Percentiles rank a stretch among this genome's conserved stretches.
Conservation (phyloP, 2,797 vertebrate genomes). For the Mionectes olivaceus region DNA sequence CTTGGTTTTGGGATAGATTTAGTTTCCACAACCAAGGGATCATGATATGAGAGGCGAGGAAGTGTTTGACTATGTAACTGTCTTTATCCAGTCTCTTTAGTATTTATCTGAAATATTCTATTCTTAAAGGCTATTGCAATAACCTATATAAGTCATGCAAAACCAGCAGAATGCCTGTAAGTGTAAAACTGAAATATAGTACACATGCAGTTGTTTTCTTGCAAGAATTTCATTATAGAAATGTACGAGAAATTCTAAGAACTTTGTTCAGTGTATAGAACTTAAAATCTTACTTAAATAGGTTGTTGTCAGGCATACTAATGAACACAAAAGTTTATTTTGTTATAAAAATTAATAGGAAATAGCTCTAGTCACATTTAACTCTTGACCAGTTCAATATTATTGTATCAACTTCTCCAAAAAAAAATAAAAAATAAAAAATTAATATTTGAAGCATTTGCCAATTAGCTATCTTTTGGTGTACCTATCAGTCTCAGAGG, state of each 20-base stretch:
- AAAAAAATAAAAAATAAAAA: neutral
- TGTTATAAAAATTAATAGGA: neutral
- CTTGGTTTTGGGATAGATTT: neutral
- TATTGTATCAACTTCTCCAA: neutral
- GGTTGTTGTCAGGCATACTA: neutral
- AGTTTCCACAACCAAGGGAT: neutral
- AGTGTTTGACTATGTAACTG: neutral
- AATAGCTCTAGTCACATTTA: neutral
- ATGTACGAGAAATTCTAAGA: slow-evolving; percentile 51
- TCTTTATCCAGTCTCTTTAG: neutral
- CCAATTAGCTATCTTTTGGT: neutral
- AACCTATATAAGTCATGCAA: neutral
- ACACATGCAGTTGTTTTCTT: neutral
- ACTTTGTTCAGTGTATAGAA: slow-evolving; percentile 28
- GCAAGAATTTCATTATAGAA: slow-evolving; percentile 55
- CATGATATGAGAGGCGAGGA: neutral
- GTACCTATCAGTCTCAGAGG: neutral
- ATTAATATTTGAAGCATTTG: neutral
- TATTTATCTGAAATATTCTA: neutral
- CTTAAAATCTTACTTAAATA: slow-evolving; percentile 64
- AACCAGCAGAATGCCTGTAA: neutral
- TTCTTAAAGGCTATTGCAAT: neutral
- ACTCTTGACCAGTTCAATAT: neutral
- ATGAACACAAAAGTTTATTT: neutral
- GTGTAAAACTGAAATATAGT: neutral